Evolutionary conservation across 2,888 invertebrate species (phyloP).

Genomic region (Ferrisia virgata): DNA sequence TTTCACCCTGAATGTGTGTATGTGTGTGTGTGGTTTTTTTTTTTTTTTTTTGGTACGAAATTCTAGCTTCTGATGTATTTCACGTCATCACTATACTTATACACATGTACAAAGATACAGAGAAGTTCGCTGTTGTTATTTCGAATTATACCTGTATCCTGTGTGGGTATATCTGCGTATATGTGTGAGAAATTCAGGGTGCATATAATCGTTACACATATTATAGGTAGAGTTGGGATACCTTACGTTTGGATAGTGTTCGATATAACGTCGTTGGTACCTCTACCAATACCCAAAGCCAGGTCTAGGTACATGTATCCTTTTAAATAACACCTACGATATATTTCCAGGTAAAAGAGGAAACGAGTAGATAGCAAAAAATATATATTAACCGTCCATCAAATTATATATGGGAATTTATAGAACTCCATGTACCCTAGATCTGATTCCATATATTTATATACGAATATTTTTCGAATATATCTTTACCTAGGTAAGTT

Average conservation of each 20-base stretch:
- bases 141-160: neutral
- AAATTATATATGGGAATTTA: slow-evolving; percentile 12
- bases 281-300: no score
- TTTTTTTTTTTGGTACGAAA: neutral
- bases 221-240: neutral
- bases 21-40: neutral
- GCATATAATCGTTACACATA: neutral
- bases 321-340: slow-evolving; percentile 1
- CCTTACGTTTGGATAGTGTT: neutral
- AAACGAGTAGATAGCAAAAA: neutral
- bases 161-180: neutral
- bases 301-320: no score
- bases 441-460: neutral
- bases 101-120: neutral
- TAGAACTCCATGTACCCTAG: neutral
- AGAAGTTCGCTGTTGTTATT: neutral
- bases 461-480: no score
- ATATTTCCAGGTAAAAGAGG: slow-evolving; percentile 27
- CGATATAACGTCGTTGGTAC: neutral
- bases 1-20: neutral
- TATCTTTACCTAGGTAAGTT: no score
- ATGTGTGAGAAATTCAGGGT: slow-evolving; percentile 17
- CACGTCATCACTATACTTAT: neutral
- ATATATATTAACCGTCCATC: neutral
- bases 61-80: neutral